Base-by-base conservation (phyloP, 2,888 invertebrate genomes). In the Cordilura impudica region DNA sequence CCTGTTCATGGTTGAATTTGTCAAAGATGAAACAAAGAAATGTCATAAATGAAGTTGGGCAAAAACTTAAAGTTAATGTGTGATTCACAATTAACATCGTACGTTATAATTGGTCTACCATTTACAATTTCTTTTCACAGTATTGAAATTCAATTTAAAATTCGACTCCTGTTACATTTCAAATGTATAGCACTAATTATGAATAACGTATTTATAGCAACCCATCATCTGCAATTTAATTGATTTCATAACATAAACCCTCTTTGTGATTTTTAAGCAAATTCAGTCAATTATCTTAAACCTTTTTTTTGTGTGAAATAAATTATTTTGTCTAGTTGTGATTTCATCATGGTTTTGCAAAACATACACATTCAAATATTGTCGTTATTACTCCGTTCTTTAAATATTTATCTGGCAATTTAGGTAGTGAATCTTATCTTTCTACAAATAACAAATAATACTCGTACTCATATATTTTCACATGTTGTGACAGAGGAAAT, bases 311-410 rank as follows among this genome's bases (percentile, higher is more conserved):
- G 5, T 2, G 10, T 35, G 35, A 12, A 12, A n/a, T 35, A 35
- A 4, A 60, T 43, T 43, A 39, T 39, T 43, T 47, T 31, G 10
- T 12, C 14, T 14, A 58, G n/a, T n/a, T n/a, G n/a, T 60, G 49
- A 65, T 43, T 56, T 45, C 71, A 39, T 66, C 45, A 60, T 49
- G 31, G 45, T 66, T 66, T 77, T 16, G 76, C 76, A 77, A 66
- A 61, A 21, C 26, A 58, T 19, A 35, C 12, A 39, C 49, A 63
- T 35, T 35, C 35, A 31, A 31, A 31, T 10, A 2, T 31, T 31
- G 4, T 31, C 2, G 5, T 31, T 31, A 8, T 31, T 8, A 49
- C 26, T 31, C 14, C 29, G 26, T 26, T 45, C 18, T 35, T n/a
- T n/a, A 10, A 21, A 8, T 49, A 21, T n/a, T 49, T 56, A 65